Base-by-base conservation (phyloP, 2,888 invertebrate species). In the Caenorhabditis zanzibari region DNA sequence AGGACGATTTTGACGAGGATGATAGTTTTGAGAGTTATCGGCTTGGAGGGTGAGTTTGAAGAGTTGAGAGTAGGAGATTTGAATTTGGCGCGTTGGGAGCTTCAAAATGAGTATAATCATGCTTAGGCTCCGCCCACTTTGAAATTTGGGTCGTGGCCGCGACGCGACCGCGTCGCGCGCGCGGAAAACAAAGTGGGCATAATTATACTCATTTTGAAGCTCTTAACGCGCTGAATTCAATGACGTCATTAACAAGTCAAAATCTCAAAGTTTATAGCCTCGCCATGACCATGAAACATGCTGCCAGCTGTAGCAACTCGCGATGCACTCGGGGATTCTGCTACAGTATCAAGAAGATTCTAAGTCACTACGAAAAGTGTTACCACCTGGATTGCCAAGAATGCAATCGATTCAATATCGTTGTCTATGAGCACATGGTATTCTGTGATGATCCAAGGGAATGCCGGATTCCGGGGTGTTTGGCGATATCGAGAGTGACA, bases 321-420 rank as follows among this genome's bases (percentile, higher is more conserved):
- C 74, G 74, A 5, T 74, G 74, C 41, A 26, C 28, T 38, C 38
- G 38, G 38, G 41, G 41, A 2, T 63, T 54, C 24, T 74, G 74
- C 44, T 64, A 22, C 54, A 74, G 74, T 41, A 19, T 74, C 7
- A 74, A 74, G 19, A 22, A 38, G 6, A 63, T 74, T 49, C 10
- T 74, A 44, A 24, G 52, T 7, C 74, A 74, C 32, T 54, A 38
- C 44, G 5, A 5, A 1, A 22, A 52, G 10, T 74, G 74, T 24
- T 54, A 10, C 14, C 54, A 74, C 19, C 2, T 28, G 28, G 63
- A 74, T 28, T 74, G 74, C 16, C 3, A 41, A 12, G 74, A 63
- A 28, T 74, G 74, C 38, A 32, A 52, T 26, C 54, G 52, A 19
- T 38, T 63, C 52, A 63, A 63, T 41, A 26, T 64, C 14, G 38